Evolutionary conservation across 1,140 invertebrate genomes (phyloP), one percentile per base, ranked within the genome.

Genomic region (Trachymyrmex cornetzi): DNA sequence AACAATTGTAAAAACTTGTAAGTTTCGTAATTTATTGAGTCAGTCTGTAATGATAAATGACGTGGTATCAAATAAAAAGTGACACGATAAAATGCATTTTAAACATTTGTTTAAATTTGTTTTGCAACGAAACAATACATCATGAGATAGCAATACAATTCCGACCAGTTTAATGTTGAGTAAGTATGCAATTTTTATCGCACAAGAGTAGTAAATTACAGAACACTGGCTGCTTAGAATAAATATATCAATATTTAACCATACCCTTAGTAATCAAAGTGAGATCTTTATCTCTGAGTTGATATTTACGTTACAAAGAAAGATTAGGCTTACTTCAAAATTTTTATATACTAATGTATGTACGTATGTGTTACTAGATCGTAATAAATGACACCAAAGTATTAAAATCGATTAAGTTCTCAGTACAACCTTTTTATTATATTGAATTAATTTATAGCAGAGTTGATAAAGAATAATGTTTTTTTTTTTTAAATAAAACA

Each of bases 231-330:
- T 72, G 19, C 19, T 71, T 11, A 5, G 27, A 74, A 74, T 30
- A 74, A 74, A 74, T 74, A 38, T 12, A 55, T 48, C 55, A 84
- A 74, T 84, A 84, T 84, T 84, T 74, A 74, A 84, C n/a, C 2
- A 3, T 48, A 27, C 3, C 19, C 7, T 48, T 48, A 74, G 63
- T 71, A 59, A 57, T n/a, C 48, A 48, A 84, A 0, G 7, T 48
- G 14, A 72, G 53, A 74, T 84, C 48, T 27, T 74, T 34, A 61
- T 84, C 80, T 24, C 7, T 12, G 16, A 38, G 3, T 22, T 74
- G 24, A 82, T 75, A 61, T 84, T 74, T 63, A 44, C 38, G 14
- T 48, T 19, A 61, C 9, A 50, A 69, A 24, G 30, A 38, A 38
- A 77, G 14, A 63, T 53, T 67, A 14, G 16, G 3, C 3, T n/a